Evolutionary conservation across 2,797 vertebrate genomes (phyloP), one percentile per base, ranked within the genome.

Genomic region (Silurus aristotelis): DNA sequence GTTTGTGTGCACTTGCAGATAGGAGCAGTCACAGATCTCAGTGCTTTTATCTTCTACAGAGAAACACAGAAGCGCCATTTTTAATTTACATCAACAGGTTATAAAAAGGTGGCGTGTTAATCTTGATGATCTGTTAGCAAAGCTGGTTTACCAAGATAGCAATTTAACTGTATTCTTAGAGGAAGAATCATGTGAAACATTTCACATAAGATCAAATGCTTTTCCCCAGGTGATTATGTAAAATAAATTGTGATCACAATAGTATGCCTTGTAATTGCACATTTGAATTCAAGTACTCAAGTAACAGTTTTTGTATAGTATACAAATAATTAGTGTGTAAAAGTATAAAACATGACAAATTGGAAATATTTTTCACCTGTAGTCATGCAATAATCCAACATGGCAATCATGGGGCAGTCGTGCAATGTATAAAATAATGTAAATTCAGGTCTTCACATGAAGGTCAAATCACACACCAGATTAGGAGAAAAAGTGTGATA

Each of bases 11-110:
- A 94, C 90, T 86, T 93, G 94, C 56, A 93, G 85, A 84, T 92
- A 97, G 81, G 88, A 90, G 68, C 94, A 96, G 91, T 95, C 94
- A 27, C 92, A 95, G 88, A 96, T 91, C 85, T 96, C 94, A 0
- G 85, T 90, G 90, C 87, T 82, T 72, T 55, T 67, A 78, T 82
- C 43, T 25, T 85, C 82, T 86, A 73, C 48, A 48, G n/a, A 58
- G 20, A 85, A 80, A 83, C 31, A 80, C n/a, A 78, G 1, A 31
- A 20, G 19, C 55, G 68, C 38, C 72, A 22, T 6, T 38, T 22
- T 61, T 78, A 22, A 20, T 22, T 78, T 61, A 22, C 19, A 78
- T 78, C 19, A 38, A 38, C 25, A 77, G 20, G 19, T 38, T 61
- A 78, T 22, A 38, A 19, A 22, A 25, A 7, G 48, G 48, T 7